phyloP scores from a whole-genome alignment of 2,113 vertebrate genomes.

The Pandion haliaetus region DNA sequence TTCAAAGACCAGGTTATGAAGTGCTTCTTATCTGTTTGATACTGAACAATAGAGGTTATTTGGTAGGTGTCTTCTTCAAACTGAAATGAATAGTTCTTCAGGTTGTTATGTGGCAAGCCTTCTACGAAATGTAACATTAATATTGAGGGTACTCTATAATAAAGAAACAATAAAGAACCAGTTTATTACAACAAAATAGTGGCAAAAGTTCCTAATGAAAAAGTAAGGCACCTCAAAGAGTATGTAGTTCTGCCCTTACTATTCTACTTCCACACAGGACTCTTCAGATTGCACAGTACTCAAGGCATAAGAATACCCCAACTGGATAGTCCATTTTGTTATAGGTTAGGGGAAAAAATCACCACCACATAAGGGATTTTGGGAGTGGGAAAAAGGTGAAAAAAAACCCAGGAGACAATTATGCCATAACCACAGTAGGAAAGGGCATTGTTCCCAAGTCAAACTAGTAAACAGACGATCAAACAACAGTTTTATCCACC shows the following conservation, averaged over 20 bases:
- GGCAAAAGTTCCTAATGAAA: not conserved
- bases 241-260: not conserved
- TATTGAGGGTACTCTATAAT: constrained; percentile 82
- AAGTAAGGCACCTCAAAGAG: not conserved
- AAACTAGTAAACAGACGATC: not conserved
- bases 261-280: not conserved
- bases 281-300: not conserved
- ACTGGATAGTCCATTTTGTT: not conserved
- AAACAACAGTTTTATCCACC: not conserved
- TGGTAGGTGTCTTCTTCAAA: constrained; percentile 77
- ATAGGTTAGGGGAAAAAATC: rapidly evolving
- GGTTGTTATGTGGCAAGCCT: constrained; percentile 81
- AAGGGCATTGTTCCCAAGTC: not conserved
- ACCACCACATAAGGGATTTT: not conserved
- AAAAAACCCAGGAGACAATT: not conserved
- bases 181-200: not conserved
- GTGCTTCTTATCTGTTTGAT: constrained; percentile 75
- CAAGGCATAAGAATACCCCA: not conserved
- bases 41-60: constrained; percentile 83
- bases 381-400: not conserved
- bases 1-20: constrained; percentile 87
- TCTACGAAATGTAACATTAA: constrained; percentile 89
- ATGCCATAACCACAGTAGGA: not conserved
- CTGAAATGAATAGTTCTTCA: constrained; percentile 79
- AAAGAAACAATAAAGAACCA: constrained; percentile 5